Evolutionary conservation across 2,888 invertebrate species (phyloP).

Genomic region (Tipula unca): DNA sequence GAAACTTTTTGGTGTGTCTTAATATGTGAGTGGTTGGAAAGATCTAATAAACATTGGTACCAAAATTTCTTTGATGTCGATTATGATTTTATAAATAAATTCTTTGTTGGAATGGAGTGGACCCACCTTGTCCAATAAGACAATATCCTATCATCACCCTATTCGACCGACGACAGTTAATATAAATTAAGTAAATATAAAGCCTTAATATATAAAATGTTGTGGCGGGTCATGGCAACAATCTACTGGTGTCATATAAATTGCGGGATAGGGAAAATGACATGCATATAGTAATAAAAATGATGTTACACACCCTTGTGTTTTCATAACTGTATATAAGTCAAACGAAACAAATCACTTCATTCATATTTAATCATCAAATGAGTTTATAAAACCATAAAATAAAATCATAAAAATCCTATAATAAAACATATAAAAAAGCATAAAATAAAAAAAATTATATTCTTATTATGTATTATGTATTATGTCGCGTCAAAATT

Average conservation of each 20-base stretch:
- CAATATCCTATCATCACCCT: too few species aligned
- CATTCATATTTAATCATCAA: constrained; percentile 1
- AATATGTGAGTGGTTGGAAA: too few species aligned
- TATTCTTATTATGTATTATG: background rate
- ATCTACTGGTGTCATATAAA: background rate
- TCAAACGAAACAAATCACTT: background rate
- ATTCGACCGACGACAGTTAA: too few species aligned
- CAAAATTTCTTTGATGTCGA: too few species aligned
- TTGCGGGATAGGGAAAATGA: background rate
- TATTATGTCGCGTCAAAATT: constrained; percentile 1
- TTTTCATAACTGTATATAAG: background rate
- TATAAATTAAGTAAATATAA: too few species aligned
- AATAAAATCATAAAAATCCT: constrained; percentile 8
- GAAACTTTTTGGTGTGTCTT: too few species aligned
- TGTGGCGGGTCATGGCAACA: background rate
- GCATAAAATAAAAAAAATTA: background rate
- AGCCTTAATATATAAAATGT: background rate
- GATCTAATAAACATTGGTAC: too few species aligned
- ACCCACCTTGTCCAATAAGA: too few species aligned
- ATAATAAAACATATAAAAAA: background rate
- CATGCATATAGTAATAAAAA: background rate
- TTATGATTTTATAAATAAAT: too few species aligned
- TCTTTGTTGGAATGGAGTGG: too few species aligned
- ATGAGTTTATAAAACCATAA: background rate
- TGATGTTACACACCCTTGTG: background rate